These are phyloP conservation scores for Carlito syrichta DNA, from an alignment of 2,113 vertebrate genomes.

Conservation along the genomic window DNA sequence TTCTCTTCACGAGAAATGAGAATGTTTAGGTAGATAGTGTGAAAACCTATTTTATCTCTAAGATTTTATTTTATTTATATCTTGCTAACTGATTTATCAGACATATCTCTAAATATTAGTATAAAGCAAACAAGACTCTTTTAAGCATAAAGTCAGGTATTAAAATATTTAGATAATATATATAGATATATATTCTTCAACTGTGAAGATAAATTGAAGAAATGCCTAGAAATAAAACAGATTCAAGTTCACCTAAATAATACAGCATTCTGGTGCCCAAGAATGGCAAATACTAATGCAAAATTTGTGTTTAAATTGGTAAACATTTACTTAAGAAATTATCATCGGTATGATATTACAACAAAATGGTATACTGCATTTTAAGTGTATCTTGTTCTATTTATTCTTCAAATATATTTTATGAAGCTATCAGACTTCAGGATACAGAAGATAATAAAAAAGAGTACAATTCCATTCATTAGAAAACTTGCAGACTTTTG, in stretches of 20 bases:
- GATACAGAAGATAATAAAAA: neutral
- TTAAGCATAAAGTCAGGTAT: neutral
- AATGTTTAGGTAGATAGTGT: neutral
- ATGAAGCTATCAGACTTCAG: neutral
- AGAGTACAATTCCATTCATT: neutral
- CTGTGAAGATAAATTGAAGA: neutral
- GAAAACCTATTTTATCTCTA: neutral
- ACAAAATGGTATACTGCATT: neutral
- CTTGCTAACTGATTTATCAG: neutral
- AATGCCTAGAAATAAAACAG: neutral
- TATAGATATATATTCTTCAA: too few species aligned
- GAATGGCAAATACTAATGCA: neutral
- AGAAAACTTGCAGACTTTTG: neutral
- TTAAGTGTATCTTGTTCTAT: neutral
- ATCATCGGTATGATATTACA: neutral
- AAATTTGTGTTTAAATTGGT: neutral
- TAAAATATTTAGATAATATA: neutral
- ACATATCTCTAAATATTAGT: neutral
- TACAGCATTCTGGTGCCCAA: neutral
- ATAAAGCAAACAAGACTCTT: neutral
- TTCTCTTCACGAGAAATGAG: neutral
- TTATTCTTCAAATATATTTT: neutral
- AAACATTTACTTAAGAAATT: neutral
- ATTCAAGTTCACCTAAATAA: neutral
- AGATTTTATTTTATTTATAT: neutral